Evolutionary conservation across 2,888 invertebrate species (phyloP).

Genomic region (Camptogramma bilineatum): DNA sequence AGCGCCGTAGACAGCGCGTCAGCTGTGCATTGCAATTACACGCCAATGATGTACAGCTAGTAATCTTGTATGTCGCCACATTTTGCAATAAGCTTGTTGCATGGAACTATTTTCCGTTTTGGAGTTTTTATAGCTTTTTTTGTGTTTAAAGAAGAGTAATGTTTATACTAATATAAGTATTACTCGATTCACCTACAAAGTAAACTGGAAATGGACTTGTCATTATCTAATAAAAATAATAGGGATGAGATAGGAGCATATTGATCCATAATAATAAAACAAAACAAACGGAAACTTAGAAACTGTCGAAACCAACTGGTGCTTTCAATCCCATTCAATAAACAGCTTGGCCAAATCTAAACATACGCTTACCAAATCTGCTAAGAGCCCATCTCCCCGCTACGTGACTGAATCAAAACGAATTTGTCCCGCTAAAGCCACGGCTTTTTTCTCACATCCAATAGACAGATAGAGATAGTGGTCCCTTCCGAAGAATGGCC

Average conservation of each 20-base stretch:
- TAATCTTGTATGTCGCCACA: conserved; percentile 59
- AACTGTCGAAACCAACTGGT: conserved; percentile 44
- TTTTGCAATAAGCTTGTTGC: conserved; percentile 32
- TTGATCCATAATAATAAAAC: conserved; percentile 8
- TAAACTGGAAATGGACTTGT: too few relatives aligned
- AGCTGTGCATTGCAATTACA: conserved; percentile 74
- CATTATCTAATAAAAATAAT: too few relatives aligned
- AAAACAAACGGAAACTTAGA: conserved; percentile 19
- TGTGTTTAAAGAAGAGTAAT: neutral
- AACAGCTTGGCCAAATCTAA: conserved; percentile 70
- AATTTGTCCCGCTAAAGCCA: conserved; percentile 82
- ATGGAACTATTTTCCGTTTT: conserved; percentile 4
- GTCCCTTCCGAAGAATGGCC: conserved; percentile 73
- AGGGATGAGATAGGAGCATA: neutral
- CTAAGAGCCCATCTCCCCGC: conserved; percentile 75
- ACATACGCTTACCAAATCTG: conserved; percentile 77
- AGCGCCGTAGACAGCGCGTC: conserved; percentile 59
- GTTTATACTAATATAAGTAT: too few relatives aligned
- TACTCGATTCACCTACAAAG: neutral
- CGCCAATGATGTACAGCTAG: conserved; percentile 65
- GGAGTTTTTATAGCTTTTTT: neutral
- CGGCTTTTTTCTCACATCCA: conserved; percentile 77
- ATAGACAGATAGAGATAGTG: conserved; percentile 79
- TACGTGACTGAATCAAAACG: conserved; percentile 82
- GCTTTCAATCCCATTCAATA: conserved; percentile 71